Evolutionary conservation across 2,888 invertebrate genomes (phyloP).

Genomic region (Erpobdella octoculata): DNA sequence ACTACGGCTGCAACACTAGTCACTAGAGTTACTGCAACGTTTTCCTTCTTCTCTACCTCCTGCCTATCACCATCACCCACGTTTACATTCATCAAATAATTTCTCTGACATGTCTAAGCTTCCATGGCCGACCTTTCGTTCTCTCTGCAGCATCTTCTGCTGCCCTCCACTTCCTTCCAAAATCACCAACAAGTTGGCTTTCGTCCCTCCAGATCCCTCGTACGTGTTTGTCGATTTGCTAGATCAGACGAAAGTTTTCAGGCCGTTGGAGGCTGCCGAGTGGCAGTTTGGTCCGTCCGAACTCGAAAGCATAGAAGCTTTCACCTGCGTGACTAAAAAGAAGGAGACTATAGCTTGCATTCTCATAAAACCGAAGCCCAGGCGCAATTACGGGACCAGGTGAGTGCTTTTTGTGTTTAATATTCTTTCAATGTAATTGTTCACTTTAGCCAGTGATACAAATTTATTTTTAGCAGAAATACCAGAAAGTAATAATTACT

Average conservation of each 20-base stretch:
- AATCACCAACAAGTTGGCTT: conserved; percentile 31
- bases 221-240: conserved; percentile 12
- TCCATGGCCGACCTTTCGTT: conserved; percentile 28
- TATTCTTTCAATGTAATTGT: too few relatives aligned
- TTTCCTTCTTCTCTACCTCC: too few relatives aligned
- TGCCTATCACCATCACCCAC: too few relatives aligned
- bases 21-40: too few relatives aligned
- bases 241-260: conserved; percentile 1
- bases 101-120: conserved; percentile 21
- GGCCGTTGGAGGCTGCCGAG: conserved; percentile 22
- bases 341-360: conserved; percentile 27
- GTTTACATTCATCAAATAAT: too few relatives aligned
- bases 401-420: too few relatives aligned
- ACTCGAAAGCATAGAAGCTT: conserved; percentile 29
- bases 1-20: too few relatives aligned
- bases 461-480: too few relatives aligned
- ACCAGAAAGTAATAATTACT: conserved; percentile 4
- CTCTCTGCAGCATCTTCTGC: conserved; percentile 29
- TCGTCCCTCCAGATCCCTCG: conserved; percentile 26
- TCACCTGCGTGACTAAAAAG: conserved; percentile 18
- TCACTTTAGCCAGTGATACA: too few relatives aligned
- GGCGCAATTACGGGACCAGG: neutral
- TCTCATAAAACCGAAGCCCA: conserved; percentile 21
- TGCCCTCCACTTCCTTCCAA: conserved; percentile 30
- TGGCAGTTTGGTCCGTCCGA: conserved; percentile 27